Conservation (phyloP, 2,888 invertebrate species). For the Chrysina gloriosa region DNA sequence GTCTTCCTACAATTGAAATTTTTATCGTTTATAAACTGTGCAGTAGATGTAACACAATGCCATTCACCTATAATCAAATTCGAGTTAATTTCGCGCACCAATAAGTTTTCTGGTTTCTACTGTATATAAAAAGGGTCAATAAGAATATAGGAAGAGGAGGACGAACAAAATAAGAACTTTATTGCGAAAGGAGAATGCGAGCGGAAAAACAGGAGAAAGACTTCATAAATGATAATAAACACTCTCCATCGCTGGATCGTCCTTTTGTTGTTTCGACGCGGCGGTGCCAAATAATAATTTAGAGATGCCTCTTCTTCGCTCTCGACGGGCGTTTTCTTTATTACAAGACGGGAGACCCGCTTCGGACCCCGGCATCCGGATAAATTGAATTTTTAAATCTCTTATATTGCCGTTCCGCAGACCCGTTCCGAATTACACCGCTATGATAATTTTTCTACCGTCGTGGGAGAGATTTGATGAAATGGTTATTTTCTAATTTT, state of each 20-base stretch:
- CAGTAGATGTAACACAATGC: too few species aligned
- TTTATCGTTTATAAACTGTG: too few species aligned
- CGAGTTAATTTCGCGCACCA: constrained; percentile 3
- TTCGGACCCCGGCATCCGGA: constrained; percentile 8
- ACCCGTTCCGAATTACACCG: constrained; percentile 16
- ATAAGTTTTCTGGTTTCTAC: background rate
- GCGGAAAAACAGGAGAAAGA: constrained; percentile 10
- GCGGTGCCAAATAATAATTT: constrained; percentile 28
- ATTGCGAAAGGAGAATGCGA: background rate
- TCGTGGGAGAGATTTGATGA: constrained; percentile 10
- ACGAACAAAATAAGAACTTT: constrained; percentile 26
- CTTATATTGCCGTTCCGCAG: constrained; percentile 9
- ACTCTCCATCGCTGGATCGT: constrained; percentile 20
- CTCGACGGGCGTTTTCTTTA: constrained; percentile 8
- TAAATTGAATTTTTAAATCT: constrained; percentile 36
- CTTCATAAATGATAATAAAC: constrained; percentile 37
- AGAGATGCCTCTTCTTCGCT: constrained; percentile 4
- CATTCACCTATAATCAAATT: constrained; percentile 9
- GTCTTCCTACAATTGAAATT: too few species aligned
- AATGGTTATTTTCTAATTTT: constrained; percentile 17
- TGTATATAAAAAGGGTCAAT: background rate
- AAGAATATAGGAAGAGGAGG: background rate
- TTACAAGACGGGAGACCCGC: background rate
- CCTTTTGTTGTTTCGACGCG: constrained; percentile 30
- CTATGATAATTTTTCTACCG: constrained; percentile 14